phyloP scores from a whole-genome alignment of 2,113 vertebrate genomes.

The Sisor rabdophorus region DNA sequence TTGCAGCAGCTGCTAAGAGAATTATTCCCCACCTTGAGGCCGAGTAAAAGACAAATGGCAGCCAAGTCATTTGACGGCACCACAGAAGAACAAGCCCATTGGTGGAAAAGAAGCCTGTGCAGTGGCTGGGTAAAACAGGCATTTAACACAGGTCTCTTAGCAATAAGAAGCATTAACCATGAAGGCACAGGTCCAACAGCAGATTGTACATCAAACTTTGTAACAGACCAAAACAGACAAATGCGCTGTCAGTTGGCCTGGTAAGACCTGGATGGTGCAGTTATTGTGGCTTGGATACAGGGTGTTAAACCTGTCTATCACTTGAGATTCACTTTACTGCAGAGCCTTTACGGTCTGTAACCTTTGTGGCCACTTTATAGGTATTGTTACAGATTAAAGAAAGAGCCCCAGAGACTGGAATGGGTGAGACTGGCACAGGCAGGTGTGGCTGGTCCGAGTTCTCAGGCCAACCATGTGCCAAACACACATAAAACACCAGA shows the following conservation, averaged over 20 bases:
- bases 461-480: slow-evolving; percentile 37
- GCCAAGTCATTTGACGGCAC: slow-evolving; percentile 63
- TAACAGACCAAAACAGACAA: not conserved
- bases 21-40: slow-evolving; percentile 71
- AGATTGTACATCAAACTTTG: not conserved
- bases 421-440: slow-evolving; percentile 56
- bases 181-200: not conserved
- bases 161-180: not conserved
- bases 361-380: slow-evolving; percentile 2
- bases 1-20: slow-evolving; percentile 71
- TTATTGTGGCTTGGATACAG: not conserved
- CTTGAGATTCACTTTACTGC: not conserved
- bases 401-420: not conserved
- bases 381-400: not conserved
- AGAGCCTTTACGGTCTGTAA: not conserved
- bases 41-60: slow-evolving; percentile 68
- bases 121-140: slow-evolving; percentile 20
- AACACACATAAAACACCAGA: slow-evolving; percentile 32
- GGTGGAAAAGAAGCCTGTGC: slow-evolving; percentile 36
- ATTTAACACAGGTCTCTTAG: slow-evolving; percentile 21
- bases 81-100: slow-evolving; percentile 48
- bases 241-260: not conserved
- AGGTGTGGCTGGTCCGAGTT: slow-evolving; percentile 57
- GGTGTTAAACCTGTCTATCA: not conserved
- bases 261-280: not conserved